These are phyloP conservation scores for Syngnathoides biaculeatus DNA, from an alignment of 2,113 vertebrate genomes.

Conservation along the genomic window DNA sequence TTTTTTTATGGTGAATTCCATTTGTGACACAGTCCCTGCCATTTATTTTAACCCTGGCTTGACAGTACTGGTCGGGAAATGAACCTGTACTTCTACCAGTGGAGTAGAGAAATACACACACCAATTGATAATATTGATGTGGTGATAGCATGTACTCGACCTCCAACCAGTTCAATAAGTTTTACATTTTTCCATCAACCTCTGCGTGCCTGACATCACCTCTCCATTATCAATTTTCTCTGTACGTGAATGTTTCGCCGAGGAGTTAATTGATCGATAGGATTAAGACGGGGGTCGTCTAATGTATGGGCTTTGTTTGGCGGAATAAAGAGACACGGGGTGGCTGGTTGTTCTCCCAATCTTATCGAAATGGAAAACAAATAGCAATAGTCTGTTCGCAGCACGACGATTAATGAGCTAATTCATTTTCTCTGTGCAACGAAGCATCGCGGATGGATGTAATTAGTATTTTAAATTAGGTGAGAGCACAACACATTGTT, in stretches of 20 bases:
- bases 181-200: constrained; percentile 30
- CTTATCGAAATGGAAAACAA: neutral
- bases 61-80: too few relatives aligned
- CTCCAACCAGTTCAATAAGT: constrained; percentile 59
- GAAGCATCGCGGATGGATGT: neutral
- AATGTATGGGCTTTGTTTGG: constrained; percentile 66
- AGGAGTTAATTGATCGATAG: constrained; percentile 71
- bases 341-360: constrained; percentile 23
- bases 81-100: too few relatives aligned
- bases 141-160: neutral
- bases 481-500: constrained; percentile 5
- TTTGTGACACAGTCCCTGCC: too few relatives aligned
- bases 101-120: too few relatives aligned
- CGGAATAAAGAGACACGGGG: constrained; percentile 38
- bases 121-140: neutral
- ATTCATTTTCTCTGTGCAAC: neutral
- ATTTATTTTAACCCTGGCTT: too few relatives aligned
- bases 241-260: constrained; percentile 57
- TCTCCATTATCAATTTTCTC: constrained; percentile 64
- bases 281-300: constrained; percentile 48
- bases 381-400: neutral
- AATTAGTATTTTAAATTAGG: constrained; percentile 13
- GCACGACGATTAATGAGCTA: constrained; percentile 11
- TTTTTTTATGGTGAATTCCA: too few relatives aligned
- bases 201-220: constrained; percentile 44